These are phyloP conservation scores for Schizopygopsis pylzovi DNA, from an alignment of 2,797 vertebrate species.

Conservation along the genomic window DNA sequence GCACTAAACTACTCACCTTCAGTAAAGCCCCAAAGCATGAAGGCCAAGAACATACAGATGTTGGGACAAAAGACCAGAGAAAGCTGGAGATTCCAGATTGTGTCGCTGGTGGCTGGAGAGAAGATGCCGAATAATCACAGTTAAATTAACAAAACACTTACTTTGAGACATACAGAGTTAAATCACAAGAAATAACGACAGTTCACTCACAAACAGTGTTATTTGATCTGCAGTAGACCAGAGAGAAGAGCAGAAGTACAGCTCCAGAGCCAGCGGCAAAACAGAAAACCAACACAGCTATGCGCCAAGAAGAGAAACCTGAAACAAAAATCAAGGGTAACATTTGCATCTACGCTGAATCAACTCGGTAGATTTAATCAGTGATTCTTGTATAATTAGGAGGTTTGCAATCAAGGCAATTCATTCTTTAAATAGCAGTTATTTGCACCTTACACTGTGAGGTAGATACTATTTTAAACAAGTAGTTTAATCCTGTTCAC, in stretches of 20 bases:
- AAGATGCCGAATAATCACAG: not conserved
- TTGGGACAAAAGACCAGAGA: conserved; percentile 49
- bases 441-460: too few relatives aligned
- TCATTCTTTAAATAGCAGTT: too few relatives aligned
- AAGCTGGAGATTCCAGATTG: not conserved
- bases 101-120: not conserved
- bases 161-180: not conserved
- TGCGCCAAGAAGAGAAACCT: conserved; percentile 28
- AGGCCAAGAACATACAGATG: conserved; percentile 27
- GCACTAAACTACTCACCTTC: conserved; percentile 30
- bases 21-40: conserved; percentile 33
- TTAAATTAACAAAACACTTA: not conserved
- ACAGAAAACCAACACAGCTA: conserved; percentile 17
- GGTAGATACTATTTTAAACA: too few relatives aligned
- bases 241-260: not conserved
- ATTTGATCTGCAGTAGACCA: not conserved
- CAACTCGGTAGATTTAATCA: too few relatives aligned
- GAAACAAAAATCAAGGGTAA: not conserved
- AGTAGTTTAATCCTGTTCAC: too few relatives aligned
- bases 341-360: not conserved
- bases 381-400: too few relatives aligned
- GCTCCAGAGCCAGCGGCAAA: not conserved
- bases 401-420: too few relatives aligned
- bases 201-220: not conserved
- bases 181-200: not conserved